phyloP scores from a whole-genome alignment of 2,888 invertebrate genomes.

The Omphaloscelis lunosa region DNA sequence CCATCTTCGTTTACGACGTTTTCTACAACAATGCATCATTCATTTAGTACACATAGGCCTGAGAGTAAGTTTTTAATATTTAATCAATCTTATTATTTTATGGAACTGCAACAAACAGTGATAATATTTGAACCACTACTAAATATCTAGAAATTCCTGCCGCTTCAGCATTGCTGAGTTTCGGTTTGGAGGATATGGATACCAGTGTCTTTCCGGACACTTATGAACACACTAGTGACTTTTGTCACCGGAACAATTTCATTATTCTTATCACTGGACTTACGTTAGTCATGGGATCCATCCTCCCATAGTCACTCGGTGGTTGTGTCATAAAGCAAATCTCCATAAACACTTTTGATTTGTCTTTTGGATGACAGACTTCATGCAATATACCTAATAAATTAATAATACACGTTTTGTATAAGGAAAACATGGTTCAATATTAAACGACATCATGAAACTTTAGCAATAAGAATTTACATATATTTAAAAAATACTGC shows the following conservation, averaged over 20 bases:
- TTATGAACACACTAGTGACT: neutral
- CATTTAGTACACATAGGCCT: neutral
- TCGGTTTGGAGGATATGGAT: neutral
- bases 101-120: neutral
- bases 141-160: neutral
- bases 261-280: neutral
- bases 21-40: slow-evolving; percentile 12
- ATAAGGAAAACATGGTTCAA: neutral
- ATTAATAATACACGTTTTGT: neutral
- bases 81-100: neutral
- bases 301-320: neutral
- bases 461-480: neutral
- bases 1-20: slow-evolving; percentile 2
- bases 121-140: neutral
- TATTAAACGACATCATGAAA: neutral
- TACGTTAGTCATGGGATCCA: neutral
- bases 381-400: neutral
- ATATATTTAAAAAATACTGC: neutral
- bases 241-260: too few species aligned
- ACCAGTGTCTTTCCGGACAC: neutral
- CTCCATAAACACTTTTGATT: neutral
- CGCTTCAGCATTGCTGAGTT: neutral
- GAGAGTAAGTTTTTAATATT: slow-evolving; percentile 18
- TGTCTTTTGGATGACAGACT: neutral
- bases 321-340: neutral